Conservation (phyloP, 2,113 vertebrate genomes). For the Lophura nycthemera region DNA sequence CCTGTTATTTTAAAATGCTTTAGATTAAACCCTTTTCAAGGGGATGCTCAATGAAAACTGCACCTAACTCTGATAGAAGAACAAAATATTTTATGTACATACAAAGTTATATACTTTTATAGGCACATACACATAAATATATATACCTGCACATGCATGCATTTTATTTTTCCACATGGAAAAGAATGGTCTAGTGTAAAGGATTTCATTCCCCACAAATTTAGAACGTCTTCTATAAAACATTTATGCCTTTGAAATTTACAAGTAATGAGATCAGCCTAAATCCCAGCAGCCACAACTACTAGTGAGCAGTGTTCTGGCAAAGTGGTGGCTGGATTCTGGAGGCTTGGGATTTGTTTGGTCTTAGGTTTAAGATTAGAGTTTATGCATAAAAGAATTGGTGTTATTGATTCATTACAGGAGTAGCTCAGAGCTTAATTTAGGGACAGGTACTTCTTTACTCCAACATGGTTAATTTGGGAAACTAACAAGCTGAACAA, state of each 20-base stretch:
- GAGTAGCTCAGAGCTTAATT: not conserved
- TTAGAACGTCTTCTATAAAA: not conserved
- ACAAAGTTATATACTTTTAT: not conserved
- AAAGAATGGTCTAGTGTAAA: not conserved
- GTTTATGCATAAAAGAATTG: not conserved
- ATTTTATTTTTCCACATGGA: not conserved
- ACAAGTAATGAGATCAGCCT: not conserved
- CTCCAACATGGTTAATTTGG: fast-evolving
- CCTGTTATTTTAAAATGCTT: not conserved
- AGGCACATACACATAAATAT: fast-evolving
- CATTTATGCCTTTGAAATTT: not conserved
- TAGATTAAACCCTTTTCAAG: not conserved
- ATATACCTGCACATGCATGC: fast-evolving
- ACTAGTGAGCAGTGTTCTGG: not conserved
- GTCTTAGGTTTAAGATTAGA: not conserved
- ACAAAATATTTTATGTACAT: not conserved
- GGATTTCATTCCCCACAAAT: not conserved
- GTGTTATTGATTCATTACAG: not conserved
- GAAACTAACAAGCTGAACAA: not conserved
- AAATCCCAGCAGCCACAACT: not conserved
- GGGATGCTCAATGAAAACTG: not conserved
- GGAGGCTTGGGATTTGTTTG: not conserved
- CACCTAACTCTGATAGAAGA: not conserved
- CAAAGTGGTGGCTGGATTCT: not conserved
- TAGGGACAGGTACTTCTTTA: not conserved